phyloP scores from a whole-genome alignment of 2,888 invertebrate species.

The Drosophila pseudotakahashii region DNA sequence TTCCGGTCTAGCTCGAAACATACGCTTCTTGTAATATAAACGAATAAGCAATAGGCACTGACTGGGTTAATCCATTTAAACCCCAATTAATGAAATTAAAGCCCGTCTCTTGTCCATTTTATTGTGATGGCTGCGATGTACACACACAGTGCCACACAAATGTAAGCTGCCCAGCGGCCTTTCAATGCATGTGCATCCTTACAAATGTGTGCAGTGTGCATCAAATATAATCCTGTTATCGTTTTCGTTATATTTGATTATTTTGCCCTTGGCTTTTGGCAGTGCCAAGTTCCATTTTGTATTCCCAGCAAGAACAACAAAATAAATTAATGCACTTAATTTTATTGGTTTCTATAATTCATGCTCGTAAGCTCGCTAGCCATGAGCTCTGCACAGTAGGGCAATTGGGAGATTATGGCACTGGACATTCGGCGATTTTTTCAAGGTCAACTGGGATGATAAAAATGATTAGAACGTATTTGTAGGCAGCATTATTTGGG shows the following conservation, averaged over 20 bases:
- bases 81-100: conserved; percentile 34
- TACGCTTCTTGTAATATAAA: neutral
- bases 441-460: conserved; percentile 32
- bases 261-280: conserved; percentile 47
- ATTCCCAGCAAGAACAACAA: conserved; percentile 32
- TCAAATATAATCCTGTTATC: conserved; percentile 37
- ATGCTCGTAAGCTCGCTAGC: conserved; percentile 52
- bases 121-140: conserved; percentile 1
- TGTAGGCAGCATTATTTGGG: neutral
- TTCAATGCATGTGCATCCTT: conserved; percentile 19
- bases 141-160: conserved; percentile 2
- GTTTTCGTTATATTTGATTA: conserved; percentile 39
- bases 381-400: conserved; percentile 39
- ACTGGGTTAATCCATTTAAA: conserved; percentile 16
- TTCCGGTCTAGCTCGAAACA: neutral
- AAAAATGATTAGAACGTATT: conserved; percentile 5
- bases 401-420: neutral
- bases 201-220: conserved; percentile 28
- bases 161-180: conserved; percentile 37
- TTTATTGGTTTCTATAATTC: conserved; percentile 66
- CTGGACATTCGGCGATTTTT: neutral
- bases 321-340: conserved; percentile 63
- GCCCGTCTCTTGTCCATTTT: conserved; percentile 3
- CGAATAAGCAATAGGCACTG: neutral
- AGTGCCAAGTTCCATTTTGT: conserved; percentile 34